Evolutionary conservation across 92 coral and sea anemone species (phyloP).

Genomic region (Bergia puertoricense): DNA sequence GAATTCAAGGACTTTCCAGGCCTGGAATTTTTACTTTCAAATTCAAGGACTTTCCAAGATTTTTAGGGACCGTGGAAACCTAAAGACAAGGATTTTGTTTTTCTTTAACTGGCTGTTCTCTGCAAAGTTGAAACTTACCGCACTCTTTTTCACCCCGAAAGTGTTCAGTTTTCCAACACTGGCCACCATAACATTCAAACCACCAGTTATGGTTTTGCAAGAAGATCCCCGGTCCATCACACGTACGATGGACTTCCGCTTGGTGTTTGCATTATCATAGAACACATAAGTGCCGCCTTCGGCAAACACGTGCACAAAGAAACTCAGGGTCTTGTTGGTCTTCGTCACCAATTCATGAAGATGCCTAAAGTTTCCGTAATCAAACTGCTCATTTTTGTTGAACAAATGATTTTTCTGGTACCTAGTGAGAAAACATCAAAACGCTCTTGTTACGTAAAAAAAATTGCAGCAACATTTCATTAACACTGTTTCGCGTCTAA

Average conservation of each 20-base stretch:
- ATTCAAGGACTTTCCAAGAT: too few species aligned
- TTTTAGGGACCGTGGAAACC: too few species aligned
- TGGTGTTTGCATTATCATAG: slow-evolving; percentile 84
- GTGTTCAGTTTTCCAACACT: slow-evolving; percentile 40
- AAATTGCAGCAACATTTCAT: too few species aligned
- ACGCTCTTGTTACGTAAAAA: too few species aligned
- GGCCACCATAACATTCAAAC: slow-evolving; percentile 49
- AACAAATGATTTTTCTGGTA: slow-evolving; percentile 90
- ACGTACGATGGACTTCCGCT: slow-evolving; percentile 68
- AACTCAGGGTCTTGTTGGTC: slow-evolving; percentile 73
- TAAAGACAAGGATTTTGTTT: too few species aligned
- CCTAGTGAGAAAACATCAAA: slow-evolving; percentile 30
- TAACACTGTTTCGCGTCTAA: background rate
- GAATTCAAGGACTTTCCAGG: too few species aligned
- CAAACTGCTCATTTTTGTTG: slow-evolving; percentile 82
- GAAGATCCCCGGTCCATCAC: slow-evolving; percentile 71
- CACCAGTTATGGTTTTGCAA: slow-evolving; percentile 42
- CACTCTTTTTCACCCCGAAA: slow-evolving; percentile 64
- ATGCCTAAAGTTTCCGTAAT: slow-evolving; percentile 89
- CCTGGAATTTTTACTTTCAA: too few species aligned
- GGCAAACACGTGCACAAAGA: slow-evolving; percentile 81
- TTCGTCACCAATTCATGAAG: slow-evolving; percentile 85
- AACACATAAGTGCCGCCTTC: slow-evolving; percentile 93
- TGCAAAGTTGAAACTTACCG: slow-evolving; percentile 54
- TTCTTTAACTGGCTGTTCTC: too few species aligned